Evolutionary conservation across 2,888 invertebrate genomes (phyloP).

Genomic region (Mechanitis messenoides): DNA sequence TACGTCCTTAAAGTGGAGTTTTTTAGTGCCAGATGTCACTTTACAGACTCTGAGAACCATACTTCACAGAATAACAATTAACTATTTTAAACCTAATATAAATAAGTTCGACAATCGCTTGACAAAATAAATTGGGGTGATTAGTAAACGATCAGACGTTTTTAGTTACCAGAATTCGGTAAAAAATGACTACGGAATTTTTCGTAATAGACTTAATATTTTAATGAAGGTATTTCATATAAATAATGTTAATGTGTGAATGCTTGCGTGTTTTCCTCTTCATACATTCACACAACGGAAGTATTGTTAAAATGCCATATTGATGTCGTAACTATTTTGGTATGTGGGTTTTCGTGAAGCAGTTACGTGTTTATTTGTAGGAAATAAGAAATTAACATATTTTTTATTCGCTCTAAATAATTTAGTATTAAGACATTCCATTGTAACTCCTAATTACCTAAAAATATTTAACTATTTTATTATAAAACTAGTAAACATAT

Average conservation of each 20-base stretch:
- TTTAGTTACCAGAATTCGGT: constrained; percentile 44
- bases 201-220: constrained; percentile 62
- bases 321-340: constrained; percentile 1
- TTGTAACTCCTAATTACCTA: no score
- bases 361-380: neutral
- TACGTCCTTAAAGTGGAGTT: constrained; percentile 37
- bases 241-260: constrained; percentile 53
- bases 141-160: constrained; percentile 30
- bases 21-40: constrained; percentile 44
- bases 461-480: no score
- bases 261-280: constrained; percentile 39
- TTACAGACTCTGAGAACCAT: constrained; percentile 38
- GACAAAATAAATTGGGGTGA: constrained; percentile 19
- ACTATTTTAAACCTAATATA: neutral
- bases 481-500: no score
- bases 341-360: neutral
- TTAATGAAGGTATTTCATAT: constrained; percentile 64
- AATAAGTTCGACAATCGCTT: constrained; percentile 14
- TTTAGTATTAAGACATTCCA: no score
- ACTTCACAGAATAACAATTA: neutral
- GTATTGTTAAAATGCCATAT: constrained; percentile 61
- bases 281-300: constrained; percentile 43
- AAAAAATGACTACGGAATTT: constrained; percentile 51
- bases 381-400: neutral
- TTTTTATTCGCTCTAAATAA: neutral